Percentiles rank a stretch among this genome's conserved stretches.
These are phyloP conservation scores for Nycticryphes semicollaris DNA, from an alignment of 2,113 vertebrate genomes.

Conservation along the genomic window DNA sequence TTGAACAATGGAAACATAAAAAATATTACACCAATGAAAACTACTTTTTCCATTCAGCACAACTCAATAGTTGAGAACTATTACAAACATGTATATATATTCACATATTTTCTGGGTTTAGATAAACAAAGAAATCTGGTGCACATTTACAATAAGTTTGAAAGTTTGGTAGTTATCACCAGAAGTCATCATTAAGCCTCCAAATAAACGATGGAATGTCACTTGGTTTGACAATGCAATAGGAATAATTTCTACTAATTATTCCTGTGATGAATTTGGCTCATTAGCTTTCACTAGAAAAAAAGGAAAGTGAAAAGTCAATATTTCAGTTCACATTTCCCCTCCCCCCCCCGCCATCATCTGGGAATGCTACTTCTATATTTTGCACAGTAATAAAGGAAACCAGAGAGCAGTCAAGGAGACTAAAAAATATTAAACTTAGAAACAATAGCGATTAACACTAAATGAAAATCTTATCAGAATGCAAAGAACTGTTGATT, in stretches of 20 bases:
- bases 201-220: constrained; percentile 12
- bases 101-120: neutral
- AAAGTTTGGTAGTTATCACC: constrained; percentile 16
- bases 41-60: neutral
- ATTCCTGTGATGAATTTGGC: constrained; percentile 21
- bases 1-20: neutral
- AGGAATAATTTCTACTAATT: constrained; percentile 36
- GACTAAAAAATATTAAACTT: neutral
- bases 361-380: neutral
- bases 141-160: constrained; percentile 10
- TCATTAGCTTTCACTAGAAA: neutral
- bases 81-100: constrained; percentile 2
- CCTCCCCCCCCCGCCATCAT: neutral
- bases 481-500: neutral
- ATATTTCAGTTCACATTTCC: neutral
- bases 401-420: neutral
- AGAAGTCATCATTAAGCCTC: constrained; percentile 20
- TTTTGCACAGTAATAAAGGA: neutral
- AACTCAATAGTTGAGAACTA: neutral
- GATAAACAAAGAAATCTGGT: neutral
- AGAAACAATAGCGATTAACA: neutral
- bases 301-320: constrained; percentile 31
- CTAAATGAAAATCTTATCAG: neutral
- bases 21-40: neutral
- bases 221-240: neutral